Base-by-base conservation (phyloP, 2,797 vertebrate species). In the Melanotaenia trifasciata region DNA sequence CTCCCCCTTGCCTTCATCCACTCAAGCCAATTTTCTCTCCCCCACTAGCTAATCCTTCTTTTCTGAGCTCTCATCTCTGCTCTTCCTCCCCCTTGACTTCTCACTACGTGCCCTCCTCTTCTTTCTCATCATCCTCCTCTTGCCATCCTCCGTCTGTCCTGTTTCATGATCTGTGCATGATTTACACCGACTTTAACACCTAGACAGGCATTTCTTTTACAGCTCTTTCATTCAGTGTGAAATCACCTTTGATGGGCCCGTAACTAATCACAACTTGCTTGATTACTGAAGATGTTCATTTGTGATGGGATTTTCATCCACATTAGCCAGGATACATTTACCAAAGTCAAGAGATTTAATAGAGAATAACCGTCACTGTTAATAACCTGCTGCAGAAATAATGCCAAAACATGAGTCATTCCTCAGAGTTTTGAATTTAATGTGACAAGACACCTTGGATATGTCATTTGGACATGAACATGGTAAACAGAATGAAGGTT, bases 1-100 rank as follows among this genome's bases (percentile, higher is more conserved):
- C 13, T 50, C 22, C 59, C 38, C 54, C 78, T 78, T 75, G 79
- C 67, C 80, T 88, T 74, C 70, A 76, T 79, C 72, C 71, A 64
- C 75, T 79, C 9, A 0, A 76, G 62, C 56, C 36, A 54, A 24
- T 67, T 78, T 71, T 84, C 72, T 62, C 73, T 64, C 74, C 65
- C 60, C 70, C 66, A 38, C 63, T 59, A 59, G 28, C 13, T 74
- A 74, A 82, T 85, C 74, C 79, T 22, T 38, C 64, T 70, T 64
- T 50, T 35, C 51, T 64, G 65, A 47, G 32, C 69, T 72, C 72
- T 73, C 69, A 54, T 78, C 63, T 77, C 64, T 3, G 18, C 67
- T 54, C 64, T 35, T 9, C 14, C 70, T 24, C 35, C 57, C 7
- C 58, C 63, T 75, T 53, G 74, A 72, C 67, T 84, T 47, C 56